Evolutionary conservation across 2,888 invertebrate species (phyloP).

Genomic region (Drosophila melanocephala): DNA sequence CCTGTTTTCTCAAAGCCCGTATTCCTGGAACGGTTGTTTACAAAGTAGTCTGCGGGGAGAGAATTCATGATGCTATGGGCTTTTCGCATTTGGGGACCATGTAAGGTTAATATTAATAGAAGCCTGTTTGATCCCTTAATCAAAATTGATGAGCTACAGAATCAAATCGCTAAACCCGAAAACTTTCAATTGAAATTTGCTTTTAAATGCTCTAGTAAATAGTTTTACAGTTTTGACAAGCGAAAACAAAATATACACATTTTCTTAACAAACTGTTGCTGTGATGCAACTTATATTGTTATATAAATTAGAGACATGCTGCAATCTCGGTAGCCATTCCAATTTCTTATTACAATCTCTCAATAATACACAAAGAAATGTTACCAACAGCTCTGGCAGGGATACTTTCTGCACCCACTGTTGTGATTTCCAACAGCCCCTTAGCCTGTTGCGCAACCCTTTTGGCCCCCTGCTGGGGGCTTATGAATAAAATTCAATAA

Average conservation of each 20-base stretch:
- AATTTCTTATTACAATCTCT: conserved; percentile 9
- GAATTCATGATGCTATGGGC: not conserved
- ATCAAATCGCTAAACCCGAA: conserved; percentile 37
- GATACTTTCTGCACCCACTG: conserved; percentile 39
- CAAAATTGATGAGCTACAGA: conserved; percentile 45
- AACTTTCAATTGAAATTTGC: conserved; percentile 18
- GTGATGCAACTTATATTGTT: not conserved
- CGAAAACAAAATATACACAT: not conserved
- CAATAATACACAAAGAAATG: conserved; percentile 38
- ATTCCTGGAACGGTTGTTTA: conserved; percentile 6
- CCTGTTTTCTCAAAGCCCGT: conserved; percentile 7
- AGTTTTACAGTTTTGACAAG: not conserved
- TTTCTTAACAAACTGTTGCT: not conserved
- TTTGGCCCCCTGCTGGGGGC: conserved; percentile 39
- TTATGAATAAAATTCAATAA: conserved; percentile 72
- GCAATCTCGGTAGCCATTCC: not conserved
- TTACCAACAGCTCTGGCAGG: conserved; percentile 24
- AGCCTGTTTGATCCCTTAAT: conserved; percentile 52
- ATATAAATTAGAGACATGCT: not conserved
- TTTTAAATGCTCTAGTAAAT: not conserved
- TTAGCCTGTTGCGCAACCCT: conserved; percentile 66
- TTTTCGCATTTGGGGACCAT: conserved; percentile 24
- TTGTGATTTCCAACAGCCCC: conserved; percentile 15
- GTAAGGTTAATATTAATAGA: conserved; percentile 53
- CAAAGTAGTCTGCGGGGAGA: not conserved